Base-by-base conservation (phyloP, 2,113 vertebrate species). In the Tetrao urogallus region DNA sequence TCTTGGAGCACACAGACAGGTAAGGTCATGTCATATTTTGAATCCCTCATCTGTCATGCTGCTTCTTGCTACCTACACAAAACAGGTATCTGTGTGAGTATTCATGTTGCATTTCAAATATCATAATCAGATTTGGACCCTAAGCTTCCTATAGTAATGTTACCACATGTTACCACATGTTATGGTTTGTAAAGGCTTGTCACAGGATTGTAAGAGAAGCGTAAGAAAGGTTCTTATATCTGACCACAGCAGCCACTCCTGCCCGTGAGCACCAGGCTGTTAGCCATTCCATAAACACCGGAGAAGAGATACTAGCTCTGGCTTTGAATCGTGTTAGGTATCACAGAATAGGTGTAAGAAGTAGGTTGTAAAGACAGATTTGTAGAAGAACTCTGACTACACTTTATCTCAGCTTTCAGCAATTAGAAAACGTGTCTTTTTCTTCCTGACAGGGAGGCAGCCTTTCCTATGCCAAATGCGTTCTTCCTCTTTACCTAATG, bases 1-100 rank as follows among this genome's bases (percentile, higher is more conserved):
- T 99, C 95, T 95, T 99, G 94, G 97, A 97, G 54, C 99, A 99
- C 16, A 69, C 98, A 69, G 98, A 99, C 27, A 96, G 98, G 99
- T 99, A 97, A 47, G 77, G 11, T 81, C 57, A 74, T 50, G 11
- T 50, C 32, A 10, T 48, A 11, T 60, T 40, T 40, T 60, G 56
- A 73, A 70, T 54, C 12, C 16, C 43, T 85, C 11, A 19, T 40
- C 56, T 80, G 5, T 66, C 19, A 63, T 61, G 87, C 63, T 82
- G 15, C 45, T 80, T 10, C 21, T 80, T 58, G 10, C 48, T 80
- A 45, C 24, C 42, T 34, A 34, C 14, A 70, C 13, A 30, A 67
- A 80, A 25, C 1, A 24, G 16, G 4, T n/a, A n/a, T 30, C 28
- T 9, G n/a, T 11, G 11, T 58, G 13, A 79, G 15, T 64, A 24